Evolutionary conservation across 2,888 invertebrate species (phyloP), one percentile per base, ranked within the genome.

Genomic region (Meiosimyza platycephala): DNA sequence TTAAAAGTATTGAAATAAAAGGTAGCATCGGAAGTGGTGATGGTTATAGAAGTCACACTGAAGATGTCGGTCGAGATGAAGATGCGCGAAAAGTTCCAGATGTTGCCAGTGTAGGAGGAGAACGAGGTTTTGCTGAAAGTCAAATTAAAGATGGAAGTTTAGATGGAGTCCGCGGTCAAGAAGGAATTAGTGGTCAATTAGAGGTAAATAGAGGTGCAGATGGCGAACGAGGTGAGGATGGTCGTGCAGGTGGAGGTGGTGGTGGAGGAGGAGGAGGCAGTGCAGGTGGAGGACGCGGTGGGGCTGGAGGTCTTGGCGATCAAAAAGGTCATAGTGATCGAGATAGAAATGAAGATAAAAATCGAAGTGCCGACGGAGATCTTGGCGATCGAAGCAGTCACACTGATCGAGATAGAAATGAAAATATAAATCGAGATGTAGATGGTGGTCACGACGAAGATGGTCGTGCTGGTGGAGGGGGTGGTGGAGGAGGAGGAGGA

Each of bases 1-100:
- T 50, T 3, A 69, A 75, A 48, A 72, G 71, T 9, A 54, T 60
- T 3, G 74, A 73, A 1, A 67, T 74, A 28, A 40, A 63, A 0
- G 85, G 89, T 47, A 18, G 71, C 22, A 1, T n/a, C n/a, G 88
- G 3, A 28, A 4, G 4, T 28, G 28, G 28, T 28, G 28, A 28
- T 28, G 4, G 28, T 28, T 28, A 85, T 75, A 88, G 87, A 76
- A 89, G 86, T 74, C 81, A 87, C 12, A 79, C 86, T 9, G 78
- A 83, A 1, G 91, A 91, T 0, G 95, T 95, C 48, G 64, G 68
- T 48, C 74, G 74, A 12, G 69, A 18, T 9, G 48, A 65, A 18
- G 68, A 73, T 3, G 67, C 63, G 16, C 75, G 74, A 0, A 69
- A 59, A 9, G 74, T 73, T 18, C 72, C 65, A 33, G 40, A 22